Evolutionary conservation across 2,888 invertebrate genomes (phyloP).

Genomic region (Dendrolimus houi): DNA sequence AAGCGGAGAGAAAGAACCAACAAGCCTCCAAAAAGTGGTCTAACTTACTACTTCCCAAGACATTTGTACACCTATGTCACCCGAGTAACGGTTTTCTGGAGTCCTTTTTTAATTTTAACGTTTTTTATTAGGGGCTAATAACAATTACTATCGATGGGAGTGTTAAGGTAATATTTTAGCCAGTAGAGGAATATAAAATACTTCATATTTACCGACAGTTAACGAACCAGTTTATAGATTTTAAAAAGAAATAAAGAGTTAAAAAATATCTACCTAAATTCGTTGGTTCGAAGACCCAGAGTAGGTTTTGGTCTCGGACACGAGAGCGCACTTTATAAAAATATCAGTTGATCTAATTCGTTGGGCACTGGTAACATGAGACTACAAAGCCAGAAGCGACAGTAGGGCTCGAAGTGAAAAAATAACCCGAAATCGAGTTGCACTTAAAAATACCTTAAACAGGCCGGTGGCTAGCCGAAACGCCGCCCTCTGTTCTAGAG

Average conservation of each 20-base stretch:
- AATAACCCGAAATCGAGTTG: constrained; percentile 55
- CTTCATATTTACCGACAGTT: background rate
- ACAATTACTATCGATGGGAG: constrained; percentile 25
- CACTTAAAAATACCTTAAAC: constrained; percentile 55
- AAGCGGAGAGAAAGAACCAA: constrained; percentile 3
- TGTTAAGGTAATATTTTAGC: background rate
- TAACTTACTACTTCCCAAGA: constrained; percentile 22
- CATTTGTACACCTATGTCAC: constrained; percentile 30
- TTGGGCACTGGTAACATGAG: constrained; percentile 19
- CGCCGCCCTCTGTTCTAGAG: constrained; percentile 75
- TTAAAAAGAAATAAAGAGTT: background rate
- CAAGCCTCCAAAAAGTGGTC: constrained; percentile 13
- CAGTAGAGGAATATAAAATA: background rate
- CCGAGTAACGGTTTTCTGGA: constrained; percentile 32
- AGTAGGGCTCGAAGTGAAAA: constrained; percentile 36
- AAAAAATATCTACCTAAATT: too few species aligned
- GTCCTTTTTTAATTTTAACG: constrained; percentile 32
- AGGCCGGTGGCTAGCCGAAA: constrained; percentile 58
- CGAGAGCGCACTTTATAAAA: too few species aligned
- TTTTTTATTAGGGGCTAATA: constrained; percentile 29
- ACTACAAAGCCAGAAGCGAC: constrained; percentile 35
- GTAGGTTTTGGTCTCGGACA: too few species aligned
- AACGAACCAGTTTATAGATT: background rate
- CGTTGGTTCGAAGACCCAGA: too few species aligned
- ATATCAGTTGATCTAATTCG: background rate